Conservation (phyloP, 2,113 vertebrate genomes). For the Hydrolagus affinis region DNA sequence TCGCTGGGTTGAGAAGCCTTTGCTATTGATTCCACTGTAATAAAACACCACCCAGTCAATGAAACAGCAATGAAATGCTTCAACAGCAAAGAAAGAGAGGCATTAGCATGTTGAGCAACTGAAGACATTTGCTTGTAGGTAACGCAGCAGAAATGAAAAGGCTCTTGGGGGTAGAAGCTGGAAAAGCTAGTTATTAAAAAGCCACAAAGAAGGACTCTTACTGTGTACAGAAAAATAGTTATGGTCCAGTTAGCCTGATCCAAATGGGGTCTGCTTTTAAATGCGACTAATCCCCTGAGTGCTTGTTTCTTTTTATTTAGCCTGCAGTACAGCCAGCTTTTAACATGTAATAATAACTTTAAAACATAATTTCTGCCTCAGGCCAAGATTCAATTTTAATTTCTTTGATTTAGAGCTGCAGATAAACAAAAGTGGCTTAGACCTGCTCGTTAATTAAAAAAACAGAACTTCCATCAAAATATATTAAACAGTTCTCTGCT, state of each 20-base stretch:
- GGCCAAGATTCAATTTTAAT: neutral
- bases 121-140: slow-evolving; percentile 85
- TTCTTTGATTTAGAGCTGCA: neutral
- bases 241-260: slow-evolving; percentile 74
- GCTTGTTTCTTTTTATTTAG: slow-evolving; percentile 79
- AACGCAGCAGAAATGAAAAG: slow-evolving; percentile 69
- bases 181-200: slow-evolving; percentile 92
- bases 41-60: slow-evolving; percentile 90
- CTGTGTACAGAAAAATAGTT: slow-evolving; percentile 83
- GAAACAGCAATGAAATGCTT: slow-evolving; percentile 94
- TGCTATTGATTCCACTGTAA: slow-evolving; percentile 94
- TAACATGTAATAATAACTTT: slow-evolving; percentile 5
- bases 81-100: slow-evolving; percentile 83
- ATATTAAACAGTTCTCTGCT: neutral
- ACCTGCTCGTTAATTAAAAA: slow-evolving; percentile 8
- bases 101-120: slow-evolving; percentile 81
- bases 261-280: slow-evolving; percentile 74
- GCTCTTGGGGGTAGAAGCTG: slow-evolving; percentile 76
- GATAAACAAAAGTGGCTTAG: neutral
- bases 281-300: slow-evolving; percentile 81
- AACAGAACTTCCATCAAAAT: neutral
- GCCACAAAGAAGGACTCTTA: slow-evolving; percentile 84
- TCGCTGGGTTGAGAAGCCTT: slow-evolving; percentile 79
- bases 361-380: slow-evolving; percentile 25
- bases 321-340: slow-evolving; percentile 64